Conservation (phyloP, 23 tunicate genomes). For the Phallusia fumigata region DNA sequence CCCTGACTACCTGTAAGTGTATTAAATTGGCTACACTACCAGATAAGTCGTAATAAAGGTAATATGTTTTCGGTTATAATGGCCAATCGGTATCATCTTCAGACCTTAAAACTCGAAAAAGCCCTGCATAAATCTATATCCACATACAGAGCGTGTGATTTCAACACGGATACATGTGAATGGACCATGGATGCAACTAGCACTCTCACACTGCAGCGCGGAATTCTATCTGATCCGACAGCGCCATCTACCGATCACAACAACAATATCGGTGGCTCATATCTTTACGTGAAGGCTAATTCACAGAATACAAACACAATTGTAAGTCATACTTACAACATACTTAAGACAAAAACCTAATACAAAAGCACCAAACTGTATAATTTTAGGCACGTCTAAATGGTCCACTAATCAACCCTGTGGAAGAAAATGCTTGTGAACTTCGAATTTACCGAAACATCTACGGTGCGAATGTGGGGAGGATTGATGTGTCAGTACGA, state of each 20-base stretch:
- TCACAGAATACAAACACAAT: slow-evolving; percentile 36
- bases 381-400: slow-evolving; percentile 52
- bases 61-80: no score
- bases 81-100: no score
- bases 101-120: no score
- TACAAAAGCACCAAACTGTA: neutral
- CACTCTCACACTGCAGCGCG: slow-evolving; percentile 24
- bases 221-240: slow-evolving; percentile 17
- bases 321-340: slow-evolving; percentile 24
- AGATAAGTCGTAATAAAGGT: no score
- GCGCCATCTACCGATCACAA: slow-evolving; percentile 76
- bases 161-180: slow-evolving; percentile 59
- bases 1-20: slow-evolving; percentile 76
- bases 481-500: slow-evolving; percentile 31
- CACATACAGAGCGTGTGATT: slow-evolving; percentile 77
- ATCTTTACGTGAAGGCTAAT: slow-evolving; percentile 51
- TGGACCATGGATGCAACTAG: slow-evolving; percentile 44
- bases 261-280: slow-evolving; percentile 46
- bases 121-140: no score
- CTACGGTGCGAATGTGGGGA: slow-evolving; percentile 28
- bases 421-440: slow-evolving; percentile 72
- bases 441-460: slow-evolving; percentile 65
- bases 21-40: no score
- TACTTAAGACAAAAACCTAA: neutral
- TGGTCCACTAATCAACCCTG: slow-evolving; percentile 79